Evolutionary conservation across 2,113 vertebrate genomes (phyloP), one percentile per base, ranked within the genome.

Genomic region (Ahaetulla prasina): DNA sequence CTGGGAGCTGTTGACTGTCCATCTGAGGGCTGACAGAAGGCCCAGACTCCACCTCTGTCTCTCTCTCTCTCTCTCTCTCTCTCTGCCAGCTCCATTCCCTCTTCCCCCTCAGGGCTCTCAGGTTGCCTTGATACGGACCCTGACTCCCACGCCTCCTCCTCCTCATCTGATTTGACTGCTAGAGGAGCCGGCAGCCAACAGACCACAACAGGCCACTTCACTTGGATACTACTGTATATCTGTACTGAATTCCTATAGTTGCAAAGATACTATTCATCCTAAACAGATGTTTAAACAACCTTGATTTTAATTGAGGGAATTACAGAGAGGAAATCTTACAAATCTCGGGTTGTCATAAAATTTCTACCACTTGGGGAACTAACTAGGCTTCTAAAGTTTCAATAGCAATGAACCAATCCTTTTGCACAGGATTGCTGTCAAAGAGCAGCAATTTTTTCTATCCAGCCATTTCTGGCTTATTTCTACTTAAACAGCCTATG

Each of bases 391-490:
- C 53, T 74, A 93, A 89, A 18, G 25, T 85, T 89, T 91, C 85
- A n/a, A 23, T 85, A 54, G 87, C 53, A 63, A 53, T 57, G 74
- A 63, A 68, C 55, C 90, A 85, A 68, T 89, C 90, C 35, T 52
- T 85, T 35, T 89, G 60, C 16, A 18, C 52, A n/a, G 63, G 52
- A 55, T 86, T 88, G 88, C 25, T 88, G 63, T 91, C 47, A 52
- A 89, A 85, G 27, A 91, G 30, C 35, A 93, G 45, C 80, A n/a
- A 84, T 93, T 91, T 91, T 91, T 57, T 49, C 85, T 30, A 91
- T 88, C 39, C 39, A 57, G 87, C 63, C 50, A 89, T 86, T 39
- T 47, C 30, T 89, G 68, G 22, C 50, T 63, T 25, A 47, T 47
- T 47, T 93, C 88, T 85, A 89, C 68, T 89, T 84, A 89, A 47